Conservation (phyloP, 2,113 vertebrate species). For the Malaclemys terrapin region DNA sequence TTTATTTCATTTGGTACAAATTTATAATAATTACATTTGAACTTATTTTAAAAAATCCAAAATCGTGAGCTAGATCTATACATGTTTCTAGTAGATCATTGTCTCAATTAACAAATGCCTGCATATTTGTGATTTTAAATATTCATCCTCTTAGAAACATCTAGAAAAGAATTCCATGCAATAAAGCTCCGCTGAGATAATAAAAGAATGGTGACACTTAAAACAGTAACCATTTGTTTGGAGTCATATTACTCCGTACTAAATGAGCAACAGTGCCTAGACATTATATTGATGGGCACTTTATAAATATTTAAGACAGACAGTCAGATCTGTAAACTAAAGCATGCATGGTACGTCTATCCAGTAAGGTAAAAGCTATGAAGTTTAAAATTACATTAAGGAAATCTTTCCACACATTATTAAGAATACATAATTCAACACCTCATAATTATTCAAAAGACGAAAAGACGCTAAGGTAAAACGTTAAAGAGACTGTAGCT, state of each 20-base stretch:
- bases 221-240: background rate
- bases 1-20: background rate
- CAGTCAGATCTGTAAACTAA: slow-evolving; percentile 10
- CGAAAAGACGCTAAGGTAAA: background rate
- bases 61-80: fast-evolving
- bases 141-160: background rate
- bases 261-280: background rate
- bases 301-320: slow-evolving; percentile 5
- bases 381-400: background rate
- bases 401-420: background rate
- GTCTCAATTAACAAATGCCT: fast-evolving
- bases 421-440: slow-evolving; percentile 1
- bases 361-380: background rate
- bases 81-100: fast-evolving
- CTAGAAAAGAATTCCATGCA: background rate
- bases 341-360: background rate
- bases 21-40: background rate
- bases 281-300: background rate
- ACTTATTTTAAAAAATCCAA: fast-evolving
- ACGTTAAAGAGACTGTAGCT: slow-evolving; percentile 1
- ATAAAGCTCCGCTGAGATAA: background rate
- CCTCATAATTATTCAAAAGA: slow-evolving; percentile 31
- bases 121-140: background rate
- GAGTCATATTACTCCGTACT: background rate
- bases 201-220: background rate